Base-by-base conservation (phyloP, 2,797 vertebrate species). In the Centroberyx gerrardi region DNA sequence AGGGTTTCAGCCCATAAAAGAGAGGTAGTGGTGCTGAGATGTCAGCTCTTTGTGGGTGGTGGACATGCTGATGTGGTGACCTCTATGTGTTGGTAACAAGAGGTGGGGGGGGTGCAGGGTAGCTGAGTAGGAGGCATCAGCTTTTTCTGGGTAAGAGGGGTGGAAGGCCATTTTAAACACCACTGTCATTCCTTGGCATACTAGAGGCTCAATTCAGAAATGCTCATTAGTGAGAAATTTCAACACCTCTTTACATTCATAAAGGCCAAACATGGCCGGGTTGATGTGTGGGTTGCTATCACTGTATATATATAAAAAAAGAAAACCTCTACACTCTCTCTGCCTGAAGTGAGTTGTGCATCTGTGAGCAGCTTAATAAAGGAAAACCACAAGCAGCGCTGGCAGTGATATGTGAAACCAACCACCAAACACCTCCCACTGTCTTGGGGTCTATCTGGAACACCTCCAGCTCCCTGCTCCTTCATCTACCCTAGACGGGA, bases 1-100 rank as follows among this genome's bases (percentile, higher is more conserved):
- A 66, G 49, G 22, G 74, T 75, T 71, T 12, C 27, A 59, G 60
- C 40, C 56, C 52, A 55, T 59, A 70, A 63, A 80, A 44, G 61
- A 78, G 68, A 55, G 62, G 76, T 75, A 77, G 63, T 12, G 3
- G 31, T 62, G 82, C 76, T 91, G 82, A 92, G 91, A 92, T 92
- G 91, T 91, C 90, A 93, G 83, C 73, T 82, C 66, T 72, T 86
- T 82, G 83, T 68, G 70, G 77, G 86, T 60, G 81, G 76, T 55
- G 87, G 71, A 42, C 86, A 78, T 90, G 91, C 90, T 91, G 90
- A 92, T 93, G 89, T 71, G 85, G 62, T 91, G 90, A 90, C 88
- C 91, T 89, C 90, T 90, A 52, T 73, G 82, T 71, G 82, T 68
- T 78, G 64, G 78, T 85, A 83, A 90, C 74, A 65, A 92, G 89